A percentile compares a stretch with the other conserved stretches of the same genome.
These are phyloP conservation scores for Thripadectes ignobilis DNA, from an alignment of 2,797 vertebrate genomes.

Conservation along the genomic window DNA sequence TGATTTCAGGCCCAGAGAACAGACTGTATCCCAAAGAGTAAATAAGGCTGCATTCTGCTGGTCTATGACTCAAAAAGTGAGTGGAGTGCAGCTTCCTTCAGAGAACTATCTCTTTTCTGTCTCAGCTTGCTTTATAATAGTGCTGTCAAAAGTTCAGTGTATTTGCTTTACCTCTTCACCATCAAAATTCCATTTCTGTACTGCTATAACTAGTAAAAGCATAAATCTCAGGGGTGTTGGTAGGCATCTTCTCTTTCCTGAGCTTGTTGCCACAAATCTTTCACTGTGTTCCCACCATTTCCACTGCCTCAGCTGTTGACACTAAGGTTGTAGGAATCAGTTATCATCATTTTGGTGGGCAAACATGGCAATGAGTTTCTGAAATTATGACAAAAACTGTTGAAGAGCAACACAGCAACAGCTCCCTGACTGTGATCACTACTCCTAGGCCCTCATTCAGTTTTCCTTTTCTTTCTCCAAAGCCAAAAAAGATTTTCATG, in stretches of 20 bases:
- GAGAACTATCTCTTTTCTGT: not conserved
- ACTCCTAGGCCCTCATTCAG: not conserved
- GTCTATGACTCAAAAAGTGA: not conserved
- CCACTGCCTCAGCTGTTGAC: not conserved
- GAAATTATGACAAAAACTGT: not conserved
- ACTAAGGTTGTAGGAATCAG: rapidly evolving
- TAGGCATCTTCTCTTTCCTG: not conserved
- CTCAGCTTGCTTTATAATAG: not conserved
- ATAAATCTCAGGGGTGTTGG: not conserved
- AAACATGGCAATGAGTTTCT: not conserved
- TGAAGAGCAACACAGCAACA: not conserved
- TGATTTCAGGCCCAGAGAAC: not conserved
- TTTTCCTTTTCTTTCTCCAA: not conserved
- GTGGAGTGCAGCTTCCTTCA: not conserved
- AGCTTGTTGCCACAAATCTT: not conserved
- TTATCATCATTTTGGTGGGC: not conserved
- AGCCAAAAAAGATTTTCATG: not conserved
- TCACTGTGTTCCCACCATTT: not conserved
- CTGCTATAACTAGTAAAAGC: not conserved
- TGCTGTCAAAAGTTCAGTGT: not conserved
- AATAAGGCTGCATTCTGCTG: not conserved
- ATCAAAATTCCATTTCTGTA: not conserved
- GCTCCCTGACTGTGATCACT: not conserved
- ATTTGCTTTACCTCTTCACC: not conserved
- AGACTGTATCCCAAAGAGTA: not conserved